Evolutionary conservation across 1,140 invertebrate species (phyloP), one percentile per base, ranked within the genome.

Genomic region (Paralvinella palmiformis): DNA sequence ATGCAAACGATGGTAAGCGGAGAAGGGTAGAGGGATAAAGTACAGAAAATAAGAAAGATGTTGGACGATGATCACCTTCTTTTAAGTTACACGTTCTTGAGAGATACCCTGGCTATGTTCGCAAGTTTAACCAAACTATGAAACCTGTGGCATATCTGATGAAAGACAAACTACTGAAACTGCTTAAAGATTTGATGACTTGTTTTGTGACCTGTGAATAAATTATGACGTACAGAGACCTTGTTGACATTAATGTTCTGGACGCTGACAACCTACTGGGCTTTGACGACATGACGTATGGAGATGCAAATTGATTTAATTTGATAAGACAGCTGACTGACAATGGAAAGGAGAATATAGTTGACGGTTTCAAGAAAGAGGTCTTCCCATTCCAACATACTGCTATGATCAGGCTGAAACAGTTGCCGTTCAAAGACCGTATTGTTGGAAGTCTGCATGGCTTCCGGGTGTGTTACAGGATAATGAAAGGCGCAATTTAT

Each of bases 171-270:
- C 5, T 48, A 1, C 45, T 48, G 45, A 48, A 48, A 48, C 45
- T 5, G 1, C 45, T 48, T 4, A 17, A 48, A 7, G 45, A 48
- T 24, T 48, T 48, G 4, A 48, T 17, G 45, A 7, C 45, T 6
- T 48, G 45, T 48, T 48, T 48, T 48, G 45, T 48, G 45, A 48
- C 5, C 20, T 4, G 45, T 6, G 45, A 15, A 5, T 5, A 48
- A 24, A 48, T 48, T 6, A 48, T 5, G 45, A 7, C 45, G 4
- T 24, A 48, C 17, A 48, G 45, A 48, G 45, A 48, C 45, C 4
- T 48, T 48, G 45, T 48, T 48, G 45, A 48, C 45, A 48, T 48
- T 48, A 7, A 48, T n/a, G n/a, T n/a, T n/a, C n/a, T n/a, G n/a
- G n/a, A n/a, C n/a, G n/a, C n/a, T n/a, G n/a, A n/a, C n/a, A n/a